A percentile compares a stretch with the other conserved stretches of the same genome.
Conservation (phyloP, 2,888 invertebrate species). For the Ashinkailepas kermadecensis region DNA sequence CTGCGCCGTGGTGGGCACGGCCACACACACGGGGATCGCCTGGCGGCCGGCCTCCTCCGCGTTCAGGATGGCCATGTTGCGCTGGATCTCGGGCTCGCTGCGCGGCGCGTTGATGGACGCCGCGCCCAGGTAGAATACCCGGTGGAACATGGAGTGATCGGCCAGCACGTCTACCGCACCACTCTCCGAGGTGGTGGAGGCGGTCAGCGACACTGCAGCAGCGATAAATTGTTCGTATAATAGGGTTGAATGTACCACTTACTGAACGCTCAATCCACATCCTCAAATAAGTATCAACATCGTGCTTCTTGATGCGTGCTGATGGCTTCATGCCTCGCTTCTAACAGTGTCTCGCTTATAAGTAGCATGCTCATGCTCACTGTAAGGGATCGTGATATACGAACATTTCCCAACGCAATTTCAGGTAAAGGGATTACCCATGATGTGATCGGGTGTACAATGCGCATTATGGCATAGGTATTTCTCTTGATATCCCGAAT, state of each 20-base stretch:
- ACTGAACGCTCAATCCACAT: not conserved
- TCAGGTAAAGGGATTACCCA: too few species aligned
- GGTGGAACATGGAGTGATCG: slow-evolving; percentile 83
- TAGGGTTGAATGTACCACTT: not conserved
- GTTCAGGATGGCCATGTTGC: slow-evolving; percentile 86
- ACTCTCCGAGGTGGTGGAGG: not conserved
- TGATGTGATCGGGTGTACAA: too few species aligned
- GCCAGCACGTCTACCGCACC: slow-evolving; percentile 43
- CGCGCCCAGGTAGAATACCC: slow-evolving; percentile 86
- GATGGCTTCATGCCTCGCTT: not conserved
- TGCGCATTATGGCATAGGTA: too few species aligned
- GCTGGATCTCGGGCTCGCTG: slow-evolving; percentile 83
- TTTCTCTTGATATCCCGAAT: too few species aligned
- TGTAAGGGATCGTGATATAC: too few species aligned
- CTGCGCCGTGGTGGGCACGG: slow-evolving; percentile 85
- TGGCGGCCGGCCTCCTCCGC: slow-evolving; percentile 57
- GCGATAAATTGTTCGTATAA: not conserved
- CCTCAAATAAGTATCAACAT: not conserved
- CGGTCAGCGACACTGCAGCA: not conserved
- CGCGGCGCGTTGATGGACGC: slow-evolving; percentile 86
- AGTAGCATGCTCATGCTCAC: not conserved
- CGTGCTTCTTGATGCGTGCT: not conserved
- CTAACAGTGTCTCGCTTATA: not conserved
- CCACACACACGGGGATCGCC: slow-evolving; percentile 82
- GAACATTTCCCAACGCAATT: too few species aligned